phyloP scores from a whole-genome alignment of 2,888 invertebrate genomes.

The Bombyx huttoni region DNA sequence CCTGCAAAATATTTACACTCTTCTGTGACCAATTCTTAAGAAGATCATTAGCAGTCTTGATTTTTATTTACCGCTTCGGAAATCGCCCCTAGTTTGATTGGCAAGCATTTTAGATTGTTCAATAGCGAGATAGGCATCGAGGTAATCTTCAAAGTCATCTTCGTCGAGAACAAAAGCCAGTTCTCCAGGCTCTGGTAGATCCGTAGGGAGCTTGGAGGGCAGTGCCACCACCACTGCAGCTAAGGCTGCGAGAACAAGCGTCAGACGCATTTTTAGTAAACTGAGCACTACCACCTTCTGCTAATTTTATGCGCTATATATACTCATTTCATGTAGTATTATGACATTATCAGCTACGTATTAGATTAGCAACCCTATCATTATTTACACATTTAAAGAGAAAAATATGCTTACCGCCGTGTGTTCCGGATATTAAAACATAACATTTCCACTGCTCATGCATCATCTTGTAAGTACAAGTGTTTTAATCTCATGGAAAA shows the following conservation, averaged over 20 bases:
- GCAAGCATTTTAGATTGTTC: conserved; percentile 28
- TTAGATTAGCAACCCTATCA: background rate
- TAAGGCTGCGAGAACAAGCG: conserved; percentile 21
- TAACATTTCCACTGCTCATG: background rate
- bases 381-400: background rate
- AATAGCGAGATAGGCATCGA: conserved; percentile 47
- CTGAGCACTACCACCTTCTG: background rate
- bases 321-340: background rate
- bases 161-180: conserved; percentile 45
- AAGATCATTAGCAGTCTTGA: background rate
- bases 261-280: conserved; percentile 11
- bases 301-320: background rate
- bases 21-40: background rate
- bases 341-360: background rate
- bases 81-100: conserved; percentile 20
- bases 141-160: conserved; percentile 61
- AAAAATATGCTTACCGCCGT: background rate
- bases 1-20: conserved; percentile 18
- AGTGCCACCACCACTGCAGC: conserved; percentile 22
- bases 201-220: conserved; percentile 25
- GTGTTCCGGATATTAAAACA: background rate
- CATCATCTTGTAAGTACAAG: too few species aligned
- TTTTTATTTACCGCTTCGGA: conserved; percentile 29
- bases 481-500: too few species aligned
- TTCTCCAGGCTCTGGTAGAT: conserved; percentile 42